Conservation (phyloP, 2,888 invertebrate species). For the Leucophora obtusa region DNA sequence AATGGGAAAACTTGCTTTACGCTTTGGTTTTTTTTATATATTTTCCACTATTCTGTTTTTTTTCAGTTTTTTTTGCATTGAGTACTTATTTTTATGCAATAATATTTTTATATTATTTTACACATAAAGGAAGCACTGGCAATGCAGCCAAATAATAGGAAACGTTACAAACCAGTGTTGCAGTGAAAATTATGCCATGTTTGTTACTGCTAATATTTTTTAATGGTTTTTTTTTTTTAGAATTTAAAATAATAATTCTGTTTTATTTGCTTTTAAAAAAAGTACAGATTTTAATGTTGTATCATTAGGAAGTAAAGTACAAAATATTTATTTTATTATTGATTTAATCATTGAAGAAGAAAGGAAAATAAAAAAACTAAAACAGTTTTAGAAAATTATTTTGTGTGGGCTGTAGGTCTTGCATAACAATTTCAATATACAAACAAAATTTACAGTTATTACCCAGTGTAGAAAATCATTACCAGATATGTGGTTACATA, state of each 20-base stretch:
- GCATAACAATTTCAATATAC: no score
- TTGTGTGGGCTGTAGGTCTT: no score
- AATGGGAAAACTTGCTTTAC: slow-evolving; percentile 64
- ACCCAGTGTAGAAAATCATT: no score
- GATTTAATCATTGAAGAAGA: neutral
- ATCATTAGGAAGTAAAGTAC: neutral
- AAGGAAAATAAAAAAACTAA: no score
- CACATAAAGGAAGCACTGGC: slow-evolving; percentile 43
- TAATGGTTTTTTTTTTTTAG: neutral
- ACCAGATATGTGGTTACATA: no score
- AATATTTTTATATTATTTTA: slow-evolving; percentile 11
- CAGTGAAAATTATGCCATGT: slow-evolving; percentile 9
- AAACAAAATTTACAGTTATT: no score
- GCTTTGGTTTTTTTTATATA: slow-evolving; percentile 54
- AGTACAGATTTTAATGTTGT: neutral
- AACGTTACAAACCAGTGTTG: slow-evolving; percentile 22
- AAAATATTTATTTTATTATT: neutral
- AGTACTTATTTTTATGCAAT: slow-evolving; percentile 8
- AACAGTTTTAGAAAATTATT: no score
- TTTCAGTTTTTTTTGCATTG: slow-evolving; percentile 11
- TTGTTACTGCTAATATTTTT: slow-evolving; percentile 7
- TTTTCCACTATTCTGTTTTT: neutral
- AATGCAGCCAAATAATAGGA: slow-evolving; percentile 45
- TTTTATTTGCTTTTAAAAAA: no score
- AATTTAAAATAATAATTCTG: neutral